These are phyloP conservation scores for Acanthosepion lycidas DNA, from an alignment of 2,888 invertebrate species.

Conservation along the genomic window DNA sequence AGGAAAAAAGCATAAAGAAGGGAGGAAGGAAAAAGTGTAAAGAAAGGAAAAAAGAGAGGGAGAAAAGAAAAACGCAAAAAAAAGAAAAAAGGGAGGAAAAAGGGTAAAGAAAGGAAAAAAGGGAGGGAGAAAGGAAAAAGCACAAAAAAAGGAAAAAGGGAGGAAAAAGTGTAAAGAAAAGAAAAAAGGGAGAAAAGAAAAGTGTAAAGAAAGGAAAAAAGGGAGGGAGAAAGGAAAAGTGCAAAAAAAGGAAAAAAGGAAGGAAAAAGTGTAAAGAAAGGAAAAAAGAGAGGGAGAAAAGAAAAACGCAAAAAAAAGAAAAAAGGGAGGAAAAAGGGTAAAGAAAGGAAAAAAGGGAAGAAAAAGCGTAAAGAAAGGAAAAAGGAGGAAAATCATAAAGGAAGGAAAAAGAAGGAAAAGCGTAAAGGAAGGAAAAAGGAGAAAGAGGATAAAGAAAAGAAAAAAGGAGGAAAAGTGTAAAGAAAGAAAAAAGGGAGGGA, in stretches of 20 bases:
- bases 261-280: background rate
- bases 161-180: background rate
- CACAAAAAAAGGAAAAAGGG: background rate
- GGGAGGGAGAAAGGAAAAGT: background rate
- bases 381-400: too few relatives aligned
- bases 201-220: background rate
- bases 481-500: too few relatives aligned
- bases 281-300: background rate
- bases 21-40: background rate
- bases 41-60: background rate
- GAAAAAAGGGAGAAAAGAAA: background rate
- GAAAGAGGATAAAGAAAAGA: too few relatives aligned
- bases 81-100: background rate
- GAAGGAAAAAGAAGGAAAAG: too few relatives aligned
- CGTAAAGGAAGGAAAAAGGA: too few relatives aligned
- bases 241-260: background rate
- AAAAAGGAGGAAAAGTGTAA: too few relatives aligned
- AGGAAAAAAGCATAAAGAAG: background rate
- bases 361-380: too few relatives aligned
- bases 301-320: too few relatives aligned
- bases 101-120: background rate
- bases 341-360: too few relatives aligned
- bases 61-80: background rate
- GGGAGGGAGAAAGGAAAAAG: background rate
- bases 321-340: too few relatives aligned